phyloP scores from a whole-genome alignment of 64 coral and sea anemone species.

The Anthopleura sola region DNA sequence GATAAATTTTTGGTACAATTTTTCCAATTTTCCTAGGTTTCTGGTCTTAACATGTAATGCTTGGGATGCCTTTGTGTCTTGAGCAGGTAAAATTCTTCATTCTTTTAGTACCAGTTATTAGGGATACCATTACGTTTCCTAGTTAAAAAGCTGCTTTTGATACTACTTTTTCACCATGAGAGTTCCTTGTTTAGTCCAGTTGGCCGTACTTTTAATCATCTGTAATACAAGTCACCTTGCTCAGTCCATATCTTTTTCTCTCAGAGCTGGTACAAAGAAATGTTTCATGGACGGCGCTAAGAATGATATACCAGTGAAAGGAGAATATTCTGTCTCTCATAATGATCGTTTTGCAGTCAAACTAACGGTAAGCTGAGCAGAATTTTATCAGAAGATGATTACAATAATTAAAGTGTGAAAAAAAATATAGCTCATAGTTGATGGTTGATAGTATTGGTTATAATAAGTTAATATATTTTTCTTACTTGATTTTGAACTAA shows the following conservation, averaged over 20 bases:
- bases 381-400: not conserved
- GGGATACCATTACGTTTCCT: not conserved
- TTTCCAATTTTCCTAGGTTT: not conserved
- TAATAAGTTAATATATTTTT: too few relatives aligned
- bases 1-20: not conserved
- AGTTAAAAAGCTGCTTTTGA: not conserved
- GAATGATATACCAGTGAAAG: conserved; percentile 14
- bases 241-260: not conserved
- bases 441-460: too few relatives aligned
- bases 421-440: too few relatives aligned
- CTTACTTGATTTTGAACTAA: too few relatives aligned
- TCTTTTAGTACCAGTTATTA: not conserved
- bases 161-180: not conserved
- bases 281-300: conserved; percentile 7
- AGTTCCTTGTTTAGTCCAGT: not conserved
- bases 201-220: not conserved
- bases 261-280: conserved; percentile 5
- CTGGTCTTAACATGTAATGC: not conserved
- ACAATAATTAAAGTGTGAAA: too few relatives aligned
- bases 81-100: not conserved
- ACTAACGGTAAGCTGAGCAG: conserved; percentile 11
- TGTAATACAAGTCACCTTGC: not conserved
- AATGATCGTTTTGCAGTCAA: conserved; percentile 7
- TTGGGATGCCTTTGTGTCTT: not conserved
- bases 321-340: not conserved